Base-by-base conservation (phyloP, 2,797 vertebrate genomes). In the Chrysolophus pictus region DNA sequence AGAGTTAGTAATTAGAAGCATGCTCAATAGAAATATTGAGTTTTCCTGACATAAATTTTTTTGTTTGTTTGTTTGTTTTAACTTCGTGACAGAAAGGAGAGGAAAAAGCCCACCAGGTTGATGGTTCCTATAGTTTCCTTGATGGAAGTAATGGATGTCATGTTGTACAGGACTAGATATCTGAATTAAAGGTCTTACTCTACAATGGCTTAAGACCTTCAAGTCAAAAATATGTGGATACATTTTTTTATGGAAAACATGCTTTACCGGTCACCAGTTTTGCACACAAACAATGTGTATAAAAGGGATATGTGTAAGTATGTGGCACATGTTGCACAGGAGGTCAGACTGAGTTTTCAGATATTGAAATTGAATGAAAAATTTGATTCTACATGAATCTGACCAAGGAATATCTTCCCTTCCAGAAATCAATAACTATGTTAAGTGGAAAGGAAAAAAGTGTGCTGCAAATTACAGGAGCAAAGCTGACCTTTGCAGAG, bases 331-430 rank as follows among this genome's bases (percentile, higher is more conserved):
- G 28, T 55, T 79, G 46, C 11, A 19, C 10, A 71, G 3, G 1
- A 37, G 33, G 21, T 74, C 22, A 74, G 33, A 73, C 82, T 59
- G 68, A 77, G 33, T 26, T 26, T 88, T 87, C 53, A 71, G 53
- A 76, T 47, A 46, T 12, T 2, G 21, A 49, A 64, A 10, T 31
- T 58, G 64, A 80, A 86, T 68, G 21, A 87, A 83, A 87, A 81
- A 71, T 16, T 44, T 90, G 53, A 59, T 79, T 71, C 53, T 87
- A 18, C 23, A 58, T 53, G 47, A 74, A 14, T 13, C 49, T 75
- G 46, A 24, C 26, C 44, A 91, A 84, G 84, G 95, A 94, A 69
- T 19, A 51, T 87, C 39, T 51, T 88, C 46, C 51, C 62, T 94
- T 74, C 63, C 60, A 85, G 72, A 88, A 94, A 83, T 55, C 33